phyloP scores from a whole-genome alignment of 2,113 vertebrate species.

The Oplegnathus fasciatus region DNA sequence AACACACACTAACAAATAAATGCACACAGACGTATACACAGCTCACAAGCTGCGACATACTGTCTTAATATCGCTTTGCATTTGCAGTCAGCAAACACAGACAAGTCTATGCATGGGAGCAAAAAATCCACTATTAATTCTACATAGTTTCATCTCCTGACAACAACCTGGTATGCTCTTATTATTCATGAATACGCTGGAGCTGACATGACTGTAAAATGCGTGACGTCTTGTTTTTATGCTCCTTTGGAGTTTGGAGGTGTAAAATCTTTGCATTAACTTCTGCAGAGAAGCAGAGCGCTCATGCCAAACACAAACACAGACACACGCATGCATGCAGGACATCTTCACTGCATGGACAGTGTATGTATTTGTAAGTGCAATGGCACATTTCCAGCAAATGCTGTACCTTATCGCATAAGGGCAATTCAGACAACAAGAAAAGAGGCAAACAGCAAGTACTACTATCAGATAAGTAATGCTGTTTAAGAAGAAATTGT shows the following conservation, averaged over 20 bases:
- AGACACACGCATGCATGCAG: background rate
- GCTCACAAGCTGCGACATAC: slow-evolving; percentile 14
- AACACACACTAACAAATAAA: slow-evolving; percentile 37
- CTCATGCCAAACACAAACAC: slow-evolving; percentile 4
- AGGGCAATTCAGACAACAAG: slow-evolving; percentile 17
- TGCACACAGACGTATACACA: background rate
- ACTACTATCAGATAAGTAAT: slow-evolving; percentile 16
- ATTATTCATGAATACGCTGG: slow-evolving; percentile 41
- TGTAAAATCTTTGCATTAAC: slow-evolving; percentile 25
- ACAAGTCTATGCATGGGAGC: slow-evolving; percentile 59
- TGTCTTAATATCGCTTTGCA: slow-evolving; percentile 34
- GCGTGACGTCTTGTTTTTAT: slow-evolving; percentile 31
- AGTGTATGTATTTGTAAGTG: background rate
- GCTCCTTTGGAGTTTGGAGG: background rate
- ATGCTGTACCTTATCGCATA: slow-evolving; percentile 38
- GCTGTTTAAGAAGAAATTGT: slow-evolving; percentile 24
- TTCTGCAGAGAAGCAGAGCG: slow-evolving; percentile 13
- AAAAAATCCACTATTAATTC: slow-evolving; percentile 30
- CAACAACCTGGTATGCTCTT: slow-evolving; percentile 36
- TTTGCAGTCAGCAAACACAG: slow-evolving; percentile 38
- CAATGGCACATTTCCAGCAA: slow-evolving; percentile 33
- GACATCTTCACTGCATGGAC: background rate
- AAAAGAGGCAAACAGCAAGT: background rate
- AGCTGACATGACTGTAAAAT: slow-evolving; percentile 33
- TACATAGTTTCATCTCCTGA: slow-evolving; percentile 48